Percentiles rank a stretch among this genome's conserved stretches.
These are phyloP conservation scores for Carcharodon carcharias DNA, from an alignment of 2,797 vertebrate species.

Conservation along the genomic window DNA sequence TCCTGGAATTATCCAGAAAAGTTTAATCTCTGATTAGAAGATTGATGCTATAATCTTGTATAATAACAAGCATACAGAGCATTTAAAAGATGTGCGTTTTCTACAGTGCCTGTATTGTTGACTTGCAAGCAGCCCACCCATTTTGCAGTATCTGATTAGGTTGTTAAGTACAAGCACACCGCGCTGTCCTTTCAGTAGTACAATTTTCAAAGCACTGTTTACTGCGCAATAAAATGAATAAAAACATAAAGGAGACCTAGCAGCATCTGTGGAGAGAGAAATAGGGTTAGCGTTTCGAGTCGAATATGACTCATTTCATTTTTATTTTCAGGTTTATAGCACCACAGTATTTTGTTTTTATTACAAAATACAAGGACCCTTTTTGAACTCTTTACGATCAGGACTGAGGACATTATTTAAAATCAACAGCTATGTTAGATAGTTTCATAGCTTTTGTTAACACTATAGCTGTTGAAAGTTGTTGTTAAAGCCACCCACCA, in stretches of 20 bases:
- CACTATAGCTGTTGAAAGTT: neutral
- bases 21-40: neutral
- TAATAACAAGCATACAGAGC: neutral
- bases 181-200: neutral
- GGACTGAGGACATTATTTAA: neutral
- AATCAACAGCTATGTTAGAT: neutral
- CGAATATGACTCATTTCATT: too few relatives aligned
- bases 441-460: neutral
- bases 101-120: neutral
- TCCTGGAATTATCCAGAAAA: neutral
- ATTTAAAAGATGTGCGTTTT: neutral
- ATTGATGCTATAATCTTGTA: neutral
- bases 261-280: too few relatives aligned
- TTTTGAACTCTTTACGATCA: neutral
- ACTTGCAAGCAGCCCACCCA: neutral
- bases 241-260: too few relatives aligned
- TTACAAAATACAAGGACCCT: neutral
- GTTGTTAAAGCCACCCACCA: neutral
- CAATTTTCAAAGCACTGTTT: neutral
- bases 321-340: too few relatives aligned
- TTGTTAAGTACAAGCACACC: neutral
- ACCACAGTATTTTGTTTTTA: too few relatives aligned
- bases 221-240: too few relatives aligned
- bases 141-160: neutral
- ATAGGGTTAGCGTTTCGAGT: too few relatives aligned